Evolutionary conservation across 1,140 invertebrate species (phyloP), one percentile per base, ranked within the genome.

Genomic region (Rhysida immarginata): DNA sequence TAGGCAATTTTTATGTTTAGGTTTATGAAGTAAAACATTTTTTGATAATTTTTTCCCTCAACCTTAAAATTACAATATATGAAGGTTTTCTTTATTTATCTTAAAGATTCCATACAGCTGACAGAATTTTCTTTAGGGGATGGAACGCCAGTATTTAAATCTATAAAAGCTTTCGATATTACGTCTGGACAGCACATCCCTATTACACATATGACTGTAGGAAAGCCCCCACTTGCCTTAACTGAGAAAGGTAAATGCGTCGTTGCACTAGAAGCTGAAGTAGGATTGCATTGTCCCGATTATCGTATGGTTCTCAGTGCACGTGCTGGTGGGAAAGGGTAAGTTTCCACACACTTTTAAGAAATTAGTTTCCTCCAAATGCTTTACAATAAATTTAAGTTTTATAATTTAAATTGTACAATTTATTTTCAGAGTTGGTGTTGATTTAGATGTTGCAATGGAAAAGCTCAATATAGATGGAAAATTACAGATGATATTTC

Each of bases 281-380:
- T 76, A 0, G 69, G 67, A 2, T 63, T 75, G 21, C 66, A 72
- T 43, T 73, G 71, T 57, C 74, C 77, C 25, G 72, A 77, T 57
- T 78, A 77, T 60, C 66, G 69, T 24, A 76, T 77, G 73, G 68
- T 77, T 23, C 71, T 78, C 49, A 64, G 67, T 3, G 69, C 74
- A 1, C 66, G 71, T 59, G 63, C 77, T 23, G 76, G 75, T 50
- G 71, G 69, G 29, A 73, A 73, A 63, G 74, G 70, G 75, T 77
- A 58, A 66, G 65, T 50, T 26, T 26, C 16, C 54, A 20, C 29
- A 11, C 41, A 51, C 3, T 8, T 14, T 55, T 44, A 26, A 45
- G 35, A 11, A 48, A 0, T 45, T 0, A 55, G 21, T 11, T 29
- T n/a, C n/a, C n/a, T n/a, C n/a, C n/a, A n/a, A n/a, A n/a, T n/a